Conservation (phyloP, 1,140 invertebrate genomes). For the Eufriesea mexicana region DNA sequence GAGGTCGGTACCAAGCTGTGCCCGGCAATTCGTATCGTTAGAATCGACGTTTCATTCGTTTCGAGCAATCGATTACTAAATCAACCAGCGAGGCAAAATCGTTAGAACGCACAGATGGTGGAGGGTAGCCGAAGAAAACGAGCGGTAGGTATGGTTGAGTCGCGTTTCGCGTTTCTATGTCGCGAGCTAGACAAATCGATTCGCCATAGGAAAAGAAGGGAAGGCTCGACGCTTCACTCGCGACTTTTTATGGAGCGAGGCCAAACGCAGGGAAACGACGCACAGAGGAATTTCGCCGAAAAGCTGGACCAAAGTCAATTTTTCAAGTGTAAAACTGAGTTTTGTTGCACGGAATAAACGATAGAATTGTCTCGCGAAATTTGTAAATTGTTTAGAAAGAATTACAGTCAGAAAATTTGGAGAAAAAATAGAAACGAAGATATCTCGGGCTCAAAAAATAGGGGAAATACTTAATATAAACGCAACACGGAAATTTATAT, state of each 20-base stretch:
- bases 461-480: no score
- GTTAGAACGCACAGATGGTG: background rate
- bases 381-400: no score
- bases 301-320: no score
- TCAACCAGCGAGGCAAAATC: no score
- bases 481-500: no score
- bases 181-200: background rate
- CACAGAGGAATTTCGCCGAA: background rate
- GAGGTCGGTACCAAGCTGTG: background rate
- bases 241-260: constrained; percentile 22
- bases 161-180: background rate
- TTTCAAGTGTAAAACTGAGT: no score
- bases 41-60: constrained; percentile 7
- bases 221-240: constrained; percentile 12
- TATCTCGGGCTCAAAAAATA: no score
- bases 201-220: background rate
- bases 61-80: background rate
- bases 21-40: background rate
- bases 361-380: no score
- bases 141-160: no score
- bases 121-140: background rate
- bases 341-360: no score
- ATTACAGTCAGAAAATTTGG: no score
- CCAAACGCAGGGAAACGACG: background rate
- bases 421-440: no score